Conservation (phyloP, 2,797 vertebrate genomes). For the Microcaecilia unicolor region DNA sequence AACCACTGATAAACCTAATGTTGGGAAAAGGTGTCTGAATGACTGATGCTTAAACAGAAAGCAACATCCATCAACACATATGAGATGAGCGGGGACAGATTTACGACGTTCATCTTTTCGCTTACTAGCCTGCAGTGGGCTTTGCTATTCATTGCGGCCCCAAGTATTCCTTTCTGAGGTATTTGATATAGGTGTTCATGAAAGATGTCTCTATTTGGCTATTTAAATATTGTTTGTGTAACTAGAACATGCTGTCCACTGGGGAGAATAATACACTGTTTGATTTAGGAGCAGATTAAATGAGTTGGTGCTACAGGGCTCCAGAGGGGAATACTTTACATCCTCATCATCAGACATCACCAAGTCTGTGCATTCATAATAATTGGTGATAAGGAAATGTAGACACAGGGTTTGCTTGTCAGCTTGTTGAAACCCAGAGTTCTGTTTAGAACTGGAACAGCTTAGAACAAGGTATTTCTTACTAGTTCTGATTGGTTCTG, state of each 20-base stretch:
- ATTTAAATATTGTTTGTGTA: slow-evolving; percentile 44
- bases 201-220: slow-evolving; percentile 37
- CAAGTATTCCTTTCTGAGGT: too few species aligned
- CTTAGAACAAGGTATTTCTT: too few species aligned
- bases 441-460: too few species aligned
- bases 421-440: too few species aligned
- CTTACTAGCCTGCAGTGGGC: slow-evolving; percentile 58
- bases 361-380: too few species aligned
- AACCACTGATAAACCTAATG: slow-evolving; percentile 58
- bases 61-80: slow-evolving; percentile 56
- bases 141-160: slow-evolving; percentile 62
- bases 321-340: slow-evolving; percentile 4
- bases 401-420: too few species aligned
- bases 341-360: slow-evolving; percentile 18
- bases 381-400: too few species aligned
- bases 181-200: slow-evolving; percentile 30
- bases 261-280: slow-evolving; percentile 33
- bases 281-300: slow-evolving; percentile 45
- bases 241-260: slow-evolving; percentile 38
- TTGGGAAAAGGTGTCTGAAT: slow-evolving; percentile 58
- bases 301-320: slow-evolving; percentile 18
- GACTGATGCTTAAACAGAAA: slow-evolving; percentile 61
- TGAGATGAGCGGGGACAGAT: slow-evolving; percentile 50
- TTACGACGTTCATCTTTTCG: slow-evolving; percentile 52
- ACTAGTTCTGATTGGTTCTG: too few species aligned